Base-by-base conservation (phyloP, 2,797 vertebrate genomes). In the Intellagama lesueurii region DNA sequence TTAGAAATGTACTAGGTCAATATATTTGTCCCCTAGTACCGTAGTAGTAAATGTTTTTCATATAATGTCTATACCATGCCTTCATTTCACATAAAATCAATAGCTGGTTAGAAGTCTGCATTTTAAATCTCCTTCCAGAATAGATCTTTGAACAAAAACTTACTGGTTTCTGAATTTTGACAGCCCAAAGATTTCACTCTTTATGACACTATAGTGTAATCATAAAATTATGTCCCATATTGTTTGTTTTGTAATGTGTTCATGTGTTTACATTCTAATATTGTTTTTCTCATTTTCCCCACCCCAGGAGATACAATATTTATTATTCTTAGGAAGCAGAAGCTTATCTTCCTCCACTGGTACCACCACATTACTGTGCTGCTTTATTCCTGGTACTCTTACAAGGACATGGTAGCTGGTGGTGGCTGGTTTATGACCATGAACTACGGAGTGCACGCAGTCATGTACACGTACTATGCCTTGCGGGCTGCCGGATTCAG, bases 361-460 rank as follows among this genome's bases (percentile, higher is more conserved):
- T 99, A 99, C 97, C 99, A 99, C 90, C 99, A 99, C 97, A 99
- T 99, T 97, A 99, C 99, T 28, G 99, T 99, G 95, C 97, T 99
- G 90, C 98, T 99, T 83, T 99, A 99, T 96, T 99, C 99, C 88
- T 99, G 99, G 99, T 99, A 99, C 96, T 99, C 99, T 86, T 99
- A 99, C 97, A 99, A 99, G 96, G 99, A 99, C 98, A 99, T 99
- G 99, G 98, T 99, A 86, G 99, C 99, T 0, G 99, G 99, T 0
- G 99, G 99, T 0, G 99, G 99, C 32, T 99, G 99, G 99, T 99
- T 99, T 96, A 99, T 99, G 99, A 99, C 99, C 80, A 99, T 99
- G 99, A 99, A 99, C 98, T 99, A 99, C 47, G 96, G 98, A 92
- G 99, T 99, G n/a, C 99, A 99, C 28, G 98, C 99, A 0, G 98